Base-by-base conservation (phyloP, 2,888 invertebrate genomes). In the Cantharis rustica region DNA sequence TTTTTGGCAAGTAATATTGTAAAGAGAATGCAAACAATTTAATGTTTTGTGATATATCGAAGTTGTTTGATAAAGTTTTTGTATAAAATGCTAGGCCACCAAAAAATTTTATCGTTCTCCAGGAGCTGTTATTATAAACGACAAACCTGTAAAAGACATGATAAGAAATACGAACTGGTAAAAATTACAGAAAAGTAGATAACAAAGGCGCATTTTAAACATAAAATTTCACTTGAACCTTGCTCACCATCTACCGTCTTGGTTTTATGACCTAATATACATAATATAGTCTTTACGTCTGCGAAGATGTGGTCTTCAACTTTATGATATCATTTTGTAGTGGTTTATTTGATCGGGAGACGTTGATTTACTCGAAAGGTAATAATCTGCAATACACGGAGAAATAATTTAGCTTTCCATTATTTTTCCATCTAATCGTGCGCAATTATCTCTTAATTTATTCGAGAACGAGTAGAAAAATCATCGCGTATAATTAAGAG, bases 161-260 rank as follows among this genome's bases (percentile, higher is more conserved):
- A 84, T 84, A 84, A 84, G 84, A 84, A 84, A 84, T 82, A 83
- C 82, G 83, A 79, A 82, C 82, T 82, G 84, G 81, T 81, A 84
- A 83, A 84, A 84, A 84, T 84, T 84, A 84, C 83, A 79, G 81
- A 79, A 80, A 79, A 82, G 82, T 81, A 84, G 84, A 84, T 83
- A 84, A 84, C 82, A 82, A 83, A 82, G 81, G 83, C 82, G 81
- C 83, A 81, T 84, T 84, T 81, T 81, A 77, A 76, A 83, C 85
- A 84, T 84, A 84, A 84, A 85, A 85, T 85, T 84, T 84, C 85
- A 84, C 84, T 84, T 83, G 83, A 84, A 82, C 82, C 81, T 79
- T 79, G 81, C 80, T 78, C 76, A 80, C 80, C 79, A 79, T 79
- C 81, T 79, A 79, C 79, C 79, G 81, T 75, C 80, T 78, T 75